These are phyloP conservation scores for Drosophila robusta DNA, from an alignment of 2,888 invertebrate genomes.

Conservation along the genomic window DNA sequence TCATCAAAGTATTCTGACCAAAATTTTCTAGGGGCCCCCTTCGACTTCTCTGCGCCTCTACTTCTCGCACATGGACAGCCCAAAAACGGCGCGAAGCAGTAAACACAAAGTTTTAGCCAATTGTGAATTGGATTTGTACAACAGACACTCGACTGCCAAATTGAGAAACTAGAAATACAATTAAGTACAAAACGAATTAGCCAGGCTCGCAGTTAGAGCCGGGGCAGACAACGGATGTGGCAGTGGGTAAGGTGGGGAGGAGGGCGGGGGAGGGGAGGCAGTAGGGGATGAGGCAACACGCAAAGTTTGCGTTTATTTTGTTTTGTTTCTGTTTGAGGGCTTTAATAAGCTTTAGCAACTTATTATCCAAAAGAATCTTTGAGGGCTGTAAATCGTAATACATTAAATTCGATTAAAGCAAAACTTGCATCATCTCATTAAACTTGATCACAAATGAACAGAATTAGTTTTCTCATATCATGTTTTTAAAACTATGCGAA, in stretches of 20 bases:
- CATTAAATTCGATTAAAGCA: background rate
- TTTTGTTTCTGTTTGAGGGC: conserved; percentile 21
- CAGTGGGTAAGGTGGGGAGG: background rate
- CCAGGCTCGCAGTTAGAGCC: conserved; percentile 10
- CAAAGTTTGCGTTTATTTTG: conserved; percentile 20
- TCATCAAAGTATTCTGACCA: conserved; percentile 65
- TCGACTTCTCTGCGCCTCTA: background rate
- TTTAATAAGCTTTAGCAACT: conserved; percentile 17
- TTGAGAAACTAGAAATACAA: conserved; percentile 58
- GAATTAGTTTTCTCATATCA: no score
- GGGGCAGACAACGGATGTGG: background rate
- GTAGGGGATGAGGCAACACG: conserved; percentile 6
- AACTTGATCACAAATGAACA: no score
- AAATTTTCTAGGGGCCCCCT: conserved; percentile 58
- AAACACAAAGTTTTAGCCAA: conserved; percentile 70
- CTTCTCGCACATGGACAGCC: background rate
- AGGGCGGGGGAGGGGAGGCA: background rate
- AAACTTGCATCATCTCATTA: background rate
- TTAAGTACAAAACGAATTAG: conserved; percentile 58
- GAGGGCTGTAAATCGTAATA: background rate
- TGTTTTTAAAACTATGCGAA: no score
- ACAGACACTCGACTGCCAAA: conserved; percentile 42
- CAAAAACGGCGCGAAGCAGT: conserved; percentile 45
- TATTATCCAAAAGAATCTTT: conserved; percentile 1
- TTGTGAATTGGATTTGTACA: conserved; percentile 59